These are phyloP conservation scores for Chironomus striatipennis DNA, from an alignment of 1,140 invertebrate species.

Conservation along the genomic window DNA sequence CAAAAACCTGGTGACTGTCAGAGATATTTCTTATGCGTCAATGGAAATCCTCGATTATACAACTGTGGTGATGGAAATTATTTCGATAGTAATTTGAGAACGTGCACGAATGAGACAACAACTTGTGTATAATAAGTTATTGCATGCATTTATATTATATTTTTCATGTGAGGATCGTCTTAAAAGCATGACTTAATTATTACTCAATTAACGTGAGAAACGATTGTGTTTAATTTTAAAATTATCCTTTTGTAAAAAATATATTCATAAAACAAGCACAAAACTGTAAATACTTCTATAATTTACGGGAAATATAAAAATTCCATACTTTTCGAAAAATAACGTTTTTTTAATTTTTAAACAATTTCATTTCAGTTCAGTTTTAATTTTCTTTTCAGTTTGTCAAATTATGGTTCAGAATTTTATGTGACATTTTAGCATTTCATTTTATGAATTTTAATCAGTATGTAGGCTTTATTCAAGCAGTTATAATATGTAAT, in stretches of 20 bases:
- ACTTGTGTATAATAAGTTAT: conserved; percentile 24
- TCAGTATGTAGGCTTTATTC: too few species aligned
- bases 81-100: conserved; percentile 51
- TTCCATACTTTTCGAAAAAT: background rate
- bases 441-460: too few species aligned
- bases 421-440: too few species aligned
- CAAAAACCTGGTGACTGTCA: conserved; percentile 59
- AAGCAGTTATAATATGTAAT: too few species aligned
- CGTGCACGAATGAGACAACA: conserved; percentile 23
- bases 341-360: background rate
- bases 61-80: conserved; percentile 68
- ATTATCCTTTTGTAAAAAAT: background rate
- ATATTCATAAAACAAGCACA: background rate
- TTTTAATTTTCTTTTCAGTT: too few species aligned
- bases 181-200: background rate
- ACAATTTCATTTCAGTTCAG: background rate
- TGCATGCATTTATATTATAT: background rate
- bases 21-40: conserved; percentile 72
- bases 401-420: too few species aligned
- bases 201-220: too few species aligned
- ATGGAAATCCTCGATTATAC: conserved; percentile 56
- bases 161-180: background rate
- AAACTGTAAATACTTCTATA: background rate
- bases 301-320: background rate
- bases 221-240: background rate